Base-by-base conservation (phyloP, 2,888 invertebrate genomes). In the Eupithecia subumbrata region DNA sequence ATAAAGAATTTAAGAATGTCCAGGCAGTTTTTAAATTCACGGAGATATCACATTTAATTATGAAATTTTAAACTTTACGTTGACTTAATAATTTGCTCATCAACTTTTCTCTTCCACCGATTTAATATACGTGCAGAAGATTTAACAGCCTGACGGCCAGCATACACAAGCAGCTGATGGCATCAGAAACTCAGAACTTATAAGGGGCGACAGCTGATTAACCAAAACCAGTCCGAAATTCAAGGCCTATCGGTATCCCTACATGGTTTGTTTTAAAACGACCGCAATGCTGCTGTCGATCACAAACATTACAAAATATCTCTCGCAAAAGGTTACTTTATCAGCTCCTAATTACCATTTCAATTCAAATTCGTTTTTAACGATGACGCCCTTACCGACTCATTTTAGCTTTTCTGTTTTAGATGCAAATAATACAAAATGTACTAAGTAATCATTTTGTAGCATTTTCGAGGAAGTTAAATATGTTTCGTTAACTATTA, bases 141-240 rank as follows among this genome's bases (percentile, higher is more conserved):
- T n/a, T 18, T 48, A 48, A 9, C n/a, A 56, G 52, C 52, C 52
- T 22, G n/a, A 52, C 8, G n/a, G 48, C 9, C n/a, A 18, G 45
- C 5, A 18, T 48, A 56, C 52, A 9, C n/a, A 56, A 56, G 11
- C 52, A 56, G 16, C 8, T 48, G 52, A n/a, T 56, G 52, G 52
- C 4, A 9, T 56, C 52, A 22, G 52, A 56, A 56, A 56, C 8
- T 48, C 52, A n/a, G 45, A 52, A 52, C 52, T 52, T n/a, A 52
- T 9, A 66, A 66, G 22, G 22, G 68, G 69, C 30, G 30, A 72
- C 72, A 79, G 76, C 68, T 76, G 75, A 76, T 79, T 72, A 74
- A 76, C 78, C 76, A 77, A 79, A 77, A 77, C 71, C 67, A 78
- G 79, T 76, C 76, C 75, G 78, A 76, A 79, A 75, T 76, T 80